These are phyloP conservation scores for Thunnus albacares DNA, from an alignment of 2,797 vertebrate genomes.

Conservation along the genomic window DNA sequence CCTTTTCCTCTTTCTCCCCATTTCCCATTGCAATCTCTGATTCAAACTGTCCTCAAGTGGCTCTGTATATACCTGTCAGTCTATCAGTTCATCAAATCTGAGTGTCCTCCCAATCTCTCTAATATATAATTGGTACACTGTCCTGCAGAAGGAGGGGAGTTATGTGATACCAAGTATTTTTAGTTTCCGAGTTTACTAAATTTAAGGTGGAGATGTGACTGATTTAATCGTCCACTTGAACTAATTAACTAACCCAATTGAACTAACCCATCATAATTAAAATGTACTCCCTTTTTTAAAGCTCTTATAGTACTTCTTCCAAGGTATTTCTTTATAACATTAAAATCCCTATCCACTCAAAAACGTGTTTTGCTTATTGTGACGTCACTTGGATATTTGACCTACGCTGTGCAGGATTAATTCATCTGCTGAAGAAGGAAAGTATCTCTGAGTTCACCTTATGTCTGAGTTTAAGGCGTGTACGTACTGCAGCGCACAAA, in stretches of 20 bases:
- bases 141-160: conserved; percentile 32
- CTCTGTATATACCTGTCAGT: conserved; percentile 55
- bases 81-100: conserved; percentile 54
- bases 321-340: neutral
- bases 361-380: too few species aligned
- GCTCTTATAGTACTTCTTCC: too few species aligned
- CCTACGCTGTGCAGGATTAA: too few species aligned
- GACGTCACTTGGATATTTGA: too few species aligned
- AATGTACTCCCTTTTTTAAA: neutral
- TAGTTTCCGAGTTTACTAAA: conserved; percentile 20
- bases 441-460: too few species aligned
- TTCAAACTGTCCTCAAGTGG: conserved; percentile 60
- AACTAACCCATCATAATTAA: neutral
- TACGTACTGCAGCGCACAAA: too few species aligned
- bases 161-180: conserved; percentile 37
- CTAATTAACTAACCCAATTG: neutral
- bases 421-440: too few species aligned
- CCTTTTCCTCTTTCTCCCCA: neutral
- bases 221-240: conserved; percentile 19
- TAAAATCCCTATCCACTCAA: too few species aligned
- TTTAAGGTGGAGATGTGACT: conserved; percentile 14
- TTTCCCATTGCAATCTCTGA: conserved; percentile 41
- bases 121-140: conserved; percentile 51
- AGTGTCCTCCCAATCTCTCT: conserved; percentile 26
- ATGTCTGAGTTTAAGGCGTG: too few species aligned